Conservation (phyloP, 2,113 vertebrate genomes). For the Periophthalmus modestus region DNA sequence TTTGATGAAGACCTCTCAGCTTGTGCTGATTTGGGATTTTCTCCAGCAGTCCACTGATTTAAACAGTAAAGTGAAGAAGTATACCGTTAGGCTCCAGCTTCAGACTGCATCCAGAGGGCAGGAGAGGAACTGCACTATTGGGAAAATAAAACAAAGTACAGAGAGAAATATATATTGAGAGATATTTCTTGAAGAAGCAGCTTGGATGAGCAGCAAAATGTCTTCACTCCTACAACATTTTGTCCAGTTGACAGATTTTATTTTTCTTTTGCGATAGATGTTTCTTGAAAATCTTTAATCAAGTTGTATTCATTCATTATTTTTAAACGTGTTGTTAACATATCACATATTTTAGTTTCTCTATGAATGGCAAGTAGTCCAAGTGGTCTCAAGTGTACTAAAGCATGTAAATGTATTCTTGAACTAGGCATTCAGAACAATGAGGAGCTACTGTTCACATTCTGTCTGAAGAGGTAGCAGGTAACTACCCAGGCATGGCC, state of each 20-base stretch:
- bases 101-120: slow-evolving; percentile 31
- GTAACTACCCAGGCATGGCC: slow-evolving; percentile 27
- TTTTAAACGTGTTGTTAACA: no score
- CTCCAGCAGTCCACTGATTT: slow-evolving; percentile 28
- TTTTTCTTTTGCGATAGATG: no score
- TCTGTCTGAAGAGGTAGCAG: slow-evolving; percentile 38
- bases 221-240: no score
- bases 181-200: no score
- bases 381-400: neutral
- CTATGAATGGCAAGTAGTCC: neutral
- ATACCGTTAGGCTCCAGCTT: slow-evolving; percentile 40
- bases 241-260: no score
- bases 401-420: neutral
- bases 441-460: slow-evolving; percentile 41
- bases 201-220: no score
- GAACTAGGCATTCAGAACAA: slow-evolving; percentile 24
- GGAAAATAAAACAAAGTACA: no score
- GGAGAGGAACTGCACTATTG: neutral
- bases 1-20: slow-evolving; percentile 60
- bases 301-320: no score
- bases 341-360: no score
- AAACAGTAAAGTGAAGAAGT: slow-evolving; percentile 36
- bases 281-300: no score
- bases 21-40: slow-evolving; percentile 53
- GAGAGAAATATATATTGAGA: no score